Base-by-base conservation (phyloP, 2,797 vertebrate species). In the Tarsius wallacei region DNA sequence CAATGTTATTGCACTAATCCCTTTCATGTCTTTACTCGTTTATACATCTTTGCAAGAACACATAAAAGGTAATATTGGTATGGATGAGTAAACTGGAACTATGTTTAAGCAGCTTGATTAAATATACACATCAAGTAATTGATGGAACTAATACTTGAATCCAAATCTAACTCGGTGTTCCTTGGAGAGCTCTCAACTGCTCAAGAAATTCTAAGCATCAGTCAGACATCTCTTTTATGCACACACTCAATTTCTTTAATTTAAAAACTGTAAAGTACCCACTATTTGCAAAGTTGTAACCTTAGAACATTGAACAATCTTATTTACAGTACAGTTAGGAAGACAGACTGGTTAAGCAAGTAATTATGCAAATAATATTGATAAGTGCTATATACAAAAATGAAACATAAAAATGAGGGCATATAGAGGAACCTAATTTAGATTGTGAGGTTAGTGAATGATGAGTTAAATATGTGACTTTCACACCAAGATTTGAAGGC, bases 331-430 rank as follows among this genome's bases (percentile, higher is more conserved):
- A 33, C 17, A 76, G 31, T 42, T 88, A 81, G 8, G 90, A 51
- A 95, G 13, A 61, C n/a, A 24, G 28, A 84, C 59, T 42, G 7
- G 15, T 24, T 83, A 93, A 80, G 26, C 26, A 77, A 92, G 57
- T n/a, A 96, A 81, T 55, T 80, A 84, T n/a, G 13, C 36, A 76
- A 92, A 89, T 77, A 71, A 82, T 70, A 4, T 31, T 73, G 53
- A 22, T 71, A 90, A 86, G 16, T 42, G 21, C 55, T 64, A 47
- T 31, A n/a, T 19, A 82, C 57, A 57, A 82, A 76, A 57, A 76
- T 81, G 14, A 93, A 59, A 82, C 55, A 93, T 42, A 93, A 89
- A 78, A 73, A 28, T 83, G 68, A 87, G 22, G 21, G n/a, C 3
- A 9, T 73, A 47, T 11, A 74, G 24, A 70, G 14, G 5, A 10